Base-by-base conservation (phyloP, 2,113 vertebrate species). In the Mionectes macconnelli region DNA sequence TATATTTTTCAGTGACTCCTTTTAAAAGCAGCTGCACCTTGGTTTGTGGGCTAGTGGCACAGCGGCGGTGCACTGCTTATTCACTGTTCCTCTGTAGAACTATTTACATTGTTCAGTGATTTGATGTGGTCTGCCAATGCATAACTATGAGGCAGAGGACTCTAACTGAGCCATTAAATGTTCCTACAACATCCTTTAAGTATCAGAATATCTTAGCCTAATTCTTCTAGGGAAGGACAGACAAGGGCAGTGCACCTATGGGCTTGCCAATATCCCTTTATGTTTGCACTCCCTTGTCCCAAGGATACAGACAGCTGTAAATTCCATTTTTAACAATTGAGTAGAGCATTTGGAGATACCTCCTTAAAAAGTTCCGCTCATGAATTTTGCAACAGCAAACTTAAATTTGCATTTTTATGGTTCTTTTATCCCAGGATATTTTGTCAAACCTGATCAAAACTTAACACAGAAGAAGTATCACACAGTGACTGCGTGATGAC, bases 391-490 rank as follows among this genome's bases (percentile, higher is more conserved):
- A 93, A 66, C 13, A 87, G 74, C 75, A 90, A 81, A 91, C 9
- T 70, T 44, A 93, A 94, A 96, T 97, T 96, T 97, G 30, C 84
- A 91, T 97, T 91, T 96, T 97, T 88, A 96, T 84, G 79, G 87
- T 85, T 94, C 67, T 96, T 91, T 94, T 89, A 83, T 95, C 85
- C 84, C 55, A 76, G 87, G 72, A 78, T 94, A 85, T 94, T 88
- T 94, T 94, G 74, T 56, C 96, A 92, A 97, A 97, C 59, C 27
- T 83, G 64, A 33, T 85, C 89, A 93, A 80, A 84, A 80, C 55
- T 84, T 93, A 70, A 57, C 35, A 10, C n/a, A 92, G 66, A 77
- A 79, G 42, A 69, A 56, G 50, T 66, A 63, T 39, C 27, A 31
- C 12, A 21, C 56, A 19, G 14, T 30, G 35, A 69, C 27, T 28